Evolutionary conservation across 1,140 invertebrate species (phyloP).

Genomic region (Musca vetustissima): DNA sequence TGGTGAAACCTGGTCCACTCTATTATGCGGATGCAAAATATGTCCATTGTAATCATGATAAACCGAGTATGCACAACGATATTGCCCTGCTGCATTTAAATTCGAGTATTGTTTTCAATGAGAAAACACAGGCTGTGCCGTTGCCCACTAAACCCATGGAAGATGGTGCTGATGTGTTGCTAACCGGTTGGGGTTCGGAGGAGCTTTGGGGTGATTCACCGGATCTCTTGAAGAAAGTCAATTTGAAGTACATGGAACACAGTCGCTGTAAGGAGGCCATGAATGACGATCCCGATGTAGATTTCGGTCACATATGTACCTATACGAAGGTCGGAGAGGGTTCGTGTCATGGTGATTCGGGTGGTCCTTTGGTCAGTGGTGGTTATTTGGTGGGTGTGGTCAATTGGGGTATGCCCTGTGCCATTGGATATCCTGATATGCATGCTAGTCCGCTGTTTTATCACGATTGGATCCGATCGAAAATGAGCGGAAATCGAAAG

Average conservation of each 20-base stretch:
- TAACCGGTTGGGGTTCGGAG: slow-evolving; percentile 51
- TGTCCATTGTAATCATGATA: slow-evolving; percentile 43
- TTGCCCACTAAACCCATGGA: slow-evolving; percentile 26
- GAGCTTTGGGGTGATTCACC: slow-evolving; percentile 24
- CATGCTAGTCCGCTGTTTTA: slow-evolving; percentile 52
- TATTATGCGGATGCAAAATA: slow-evolving; percentile 26
- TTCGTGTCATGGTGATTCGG: slow-evolving; percentile 61
- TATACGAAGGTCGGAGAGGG: slow-evolving; percentile 59
- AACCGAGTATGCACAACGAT: slow-evolving; percentile 53
- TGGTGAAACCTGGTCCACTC: slow-evolving; percentile 18
- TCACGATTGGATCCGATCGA: slow-evolving; percentile 34
- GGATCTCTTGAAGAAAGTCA: slow-evolving; percentile 35
- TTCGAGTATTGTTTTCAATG: slow-evolving; percentile 48
- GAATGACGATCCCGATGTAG: slow-evolving; percentile 27
- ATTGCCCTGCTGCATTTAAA: slow-evolving; percentile 57
- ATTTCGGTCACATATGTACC: slow-evolving; percentile 60
- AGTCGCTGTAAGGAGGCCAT: slow-evolving; percentile 24
- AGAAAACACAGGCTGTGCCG: slow-evolving; percentile 55
- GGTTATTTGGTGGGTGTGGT: slow-evolving; percentile 56
- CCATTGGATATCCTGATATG: slow-evolving; percentile 56
- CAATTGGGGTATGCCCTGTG: slow-evolving; percentile 61
- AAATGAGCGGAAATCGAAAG: slow-evolving; percentile 28
- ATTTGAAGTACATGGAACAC: slow-evolving; percentile 30
- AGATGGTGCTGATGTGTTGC: slow-evolving; percentile 44
- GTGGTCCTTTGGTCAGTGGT: slow-evolving; percentile 58